Conservation (phyloP, 2,797 vertebrate genomes). For the Syncerus caffer region DNA sequence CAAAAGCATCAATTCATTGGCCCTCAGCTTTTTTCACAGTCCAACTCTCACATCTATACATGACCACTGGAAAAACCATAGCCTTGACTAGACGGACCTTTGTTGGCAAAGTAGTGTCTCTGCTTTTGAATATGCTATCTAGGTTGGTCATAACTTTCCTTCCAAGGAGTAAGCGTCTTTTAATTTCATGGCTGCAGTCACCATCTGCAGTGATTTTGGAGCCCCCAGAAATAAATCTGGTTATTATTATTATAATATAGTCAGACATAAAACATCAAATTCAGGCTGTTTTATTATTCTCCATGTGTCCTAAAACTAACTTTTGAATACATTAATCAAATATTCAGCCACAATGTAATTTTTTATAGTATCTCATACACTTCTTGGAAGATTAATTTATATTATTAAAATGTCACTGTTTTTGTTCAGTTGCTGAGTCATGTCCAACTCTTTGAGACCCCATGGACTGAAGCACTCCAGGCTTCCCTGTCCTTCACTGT, state of each 20-base stretch:
- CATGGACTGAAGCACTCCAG: not conserved
- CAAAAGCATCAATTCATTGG: too few species aligned
- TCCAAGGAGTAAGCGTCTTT: too few species aligned
- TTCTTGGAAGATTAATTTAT: not conserved
- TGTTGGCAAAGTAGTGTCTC: too few species aligned
- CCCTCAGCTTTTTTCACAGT: too few species aligned
- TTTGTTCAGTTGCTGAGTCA: not conserved
- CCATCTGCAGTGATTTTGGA: too few species aligned
- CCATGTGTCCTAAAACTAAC: not conserved
- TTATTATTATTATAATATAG: not conserved
- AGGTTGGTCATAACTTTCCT: too few species aligned
- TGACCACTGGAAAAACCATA: too few species aligned
- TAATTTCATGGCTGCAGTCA: too few species aligned
- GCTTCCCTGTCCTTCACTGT: not conserved
- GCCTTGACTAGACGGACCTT: too few species aligned
- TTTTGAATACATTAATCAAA: slow-evolving; percentile 8
- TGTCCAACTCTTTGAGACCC: not conserved
- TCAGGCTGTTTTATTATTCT: not conserved
- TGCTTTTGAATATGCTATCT: too few species aligned
- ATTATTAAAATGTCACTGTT: not conserved
- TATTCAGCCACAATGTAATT: not conserved
- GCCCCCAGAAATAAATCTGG: too few species aligned
- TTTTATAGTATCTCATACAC: not conserved
- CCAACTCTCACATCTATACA: too few species aligned
- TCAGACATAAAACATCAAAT: not conserved